Base-by-base conservation (phyloP, 1,140 invertebrate genomes). In the Rhopalosiphum padi region DNA sequence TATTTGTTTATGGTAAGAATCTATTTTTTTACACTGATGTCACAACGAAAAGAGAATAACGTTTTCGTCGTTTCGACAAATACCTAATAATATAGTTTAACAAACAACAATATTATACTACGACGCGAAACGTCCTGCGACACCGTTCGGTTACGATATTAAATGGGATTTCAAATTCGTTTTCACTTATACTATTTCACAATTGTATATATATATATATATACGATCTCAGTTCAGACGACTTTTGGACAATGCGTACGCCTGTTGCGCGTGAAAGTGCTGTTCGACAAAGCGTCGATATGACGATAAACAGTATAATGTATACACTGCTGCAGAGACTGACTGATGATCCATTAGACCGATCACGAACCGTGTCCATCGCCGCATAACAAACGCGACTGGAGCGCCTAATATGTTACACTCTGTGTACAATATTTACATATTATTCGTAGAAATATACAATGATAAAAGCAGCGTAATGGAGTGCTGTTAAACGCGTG, bases 281-380 rank as follows among this genome's bases (percentile, higher is more conserved):
- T 2, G 43, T 11, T 23, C 41, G 41, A 8, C 37, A 83, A 37
- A 83, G 22, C 35, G 82, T 23, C 9, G 23, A 85, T 41, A 43
- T 25, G 41, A 25, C 8, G 22, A 85, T 43, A 37, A 25, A 85
- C 43, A 43, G 3, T 9, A 41, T 41, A 82, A 35, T 82, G 35
- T 11, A 37, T 82, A 82, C 15, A 82, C 15, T 30, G 22, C 23
- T 15, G 25, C 55, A n/a, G 30, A n/a, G 60, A n/a, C 60, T 5
- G 43, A n/a, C 86, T 21, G 86, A 87, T 48, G 87, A 53, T 51
- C 87, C 48, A 89, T 89, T 89, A 89, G 51, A 37, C 48, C 9
- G 53, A 89, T 89, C 87, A 53, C 87, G 48, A 37, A 89, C 87
- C 48, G 87, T 89, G 46, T 53, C 48, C 46, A 11, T 48, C 21